phyloP scores from a whole-genome alignment of 2,888 invertebrate species.

The Tanypteryx hageni region DNA sequence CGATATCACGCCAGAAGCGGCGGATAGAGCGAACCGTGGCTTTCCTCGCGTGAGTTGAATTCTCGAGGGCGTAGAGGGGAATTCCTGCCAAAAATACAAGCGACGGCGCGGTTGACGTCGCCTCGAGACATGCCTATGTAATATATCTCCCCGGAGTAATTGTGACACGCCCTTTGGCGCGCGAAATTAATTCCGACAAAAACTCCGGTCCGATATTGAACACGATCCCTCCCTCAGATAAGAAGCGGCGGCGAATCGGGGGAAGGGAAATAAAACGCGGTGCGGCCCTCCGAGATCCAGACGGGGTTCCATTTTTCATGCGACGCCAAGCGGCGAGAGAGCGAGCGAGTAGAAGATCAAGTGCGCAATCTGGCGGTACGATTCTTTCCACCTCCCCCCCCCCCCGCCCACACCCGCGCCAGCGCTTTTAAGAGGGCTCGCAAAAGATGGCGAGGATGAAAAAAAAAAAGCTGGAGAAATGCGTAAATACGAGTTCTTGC shows the following conservation, averaged over 20 bases:
- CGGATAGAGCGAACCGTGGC: neutral
- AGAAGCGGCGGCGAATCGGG: neutral
- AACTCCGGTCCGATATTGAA: constrained; percentile 48
- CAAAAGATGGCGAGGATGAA: neutral
- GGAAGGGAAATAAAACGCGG: constrained; percentile 25
- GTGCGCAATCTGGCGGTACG: constrained; percentile 51
- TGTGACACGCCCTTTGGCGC: constrained; percentile 44
- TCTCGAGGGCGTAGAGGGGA: neutral
- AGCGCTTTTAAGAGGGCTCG: neutral
- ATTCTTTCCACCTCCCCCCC: neutral
- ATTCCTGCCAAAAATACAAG: constrained; percentile 5
- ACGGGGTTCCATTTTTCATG: constrained; percentile 59
- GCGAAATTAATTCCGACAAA: constrained; percentile 42
- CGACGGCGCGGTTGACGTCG: neutral
- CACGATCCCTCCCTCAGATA: neutral
- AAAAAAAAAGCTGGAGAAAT: neutral
- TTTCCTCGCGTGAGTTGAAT: neutral
- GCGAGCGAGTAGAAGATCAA: constrained; percentile 29
- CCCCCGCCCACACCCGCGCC: too few relatives aligned
- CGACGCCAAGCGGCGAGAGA: constrained; percentile 40
- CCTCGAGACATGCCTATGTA: neutral
- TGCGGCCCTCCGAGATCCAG: neutral
- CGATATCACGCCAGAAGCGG: too few relatives aligned
- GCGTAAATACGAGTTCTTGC: neutral
- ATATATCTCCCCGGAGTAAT: neutral